Conservation (phyloP, 2,113 vertebrate species). For the Polypterus senegalus region DNA sequence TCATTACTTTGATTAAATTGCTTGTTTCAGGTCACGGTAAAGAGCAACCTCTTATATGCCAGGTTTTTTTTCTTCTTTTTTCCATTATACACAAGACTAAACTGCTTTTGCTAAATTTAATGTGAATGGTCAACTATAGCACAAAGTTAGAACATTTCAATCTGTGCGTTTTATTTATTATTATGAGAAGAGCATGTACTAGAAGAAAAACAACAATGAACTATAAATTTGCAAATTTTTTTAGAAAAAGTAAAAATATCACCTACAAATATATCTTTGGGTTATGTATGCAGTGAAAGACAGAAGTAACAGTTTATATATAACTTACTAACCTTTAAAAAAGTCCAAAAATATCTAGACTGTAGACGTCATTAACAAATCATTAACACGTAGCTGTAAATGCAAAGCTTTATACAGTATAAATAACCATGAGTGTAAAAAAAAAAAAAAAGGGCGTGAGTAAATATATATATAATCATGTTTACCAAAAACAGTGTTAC, state of each 20-base stretch:
- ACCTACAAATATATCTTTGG: not conserved
- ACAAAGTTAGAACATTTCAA: no score
- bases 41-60: conserved; percentile 31
- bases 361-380: not conserved
- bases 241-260: not conserved
- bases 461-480: no score
- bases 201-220: no score
- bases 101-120: conserved; percentile 18
- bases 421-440: no score
- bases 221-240: no score
- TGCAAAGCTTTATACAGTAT: no score
- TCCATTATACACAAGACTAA: conserved; percentile 27
- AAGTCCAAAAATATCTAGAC: not conserved
- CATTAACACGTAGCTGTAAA: not conserved
- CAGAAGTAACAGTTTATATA: not conserved
- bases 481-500: no score
- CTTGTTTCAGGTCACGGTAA: conserved; percentile 26
- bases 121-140: no score
- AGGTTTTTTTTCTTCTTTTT: conserved; percentile 31
- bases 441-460: no score
- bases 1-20: conserved; percentile 45
- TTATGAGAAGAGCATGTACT: no score
- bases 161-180: no score
- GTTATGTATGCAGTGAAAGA: not conserved
- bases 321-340: not conserved